These are phyloP conservation scores for Clarias fuscus DNA, from an alignment of 2,797 vertebrate genomes.

Conservation along the genomic window DNA sequence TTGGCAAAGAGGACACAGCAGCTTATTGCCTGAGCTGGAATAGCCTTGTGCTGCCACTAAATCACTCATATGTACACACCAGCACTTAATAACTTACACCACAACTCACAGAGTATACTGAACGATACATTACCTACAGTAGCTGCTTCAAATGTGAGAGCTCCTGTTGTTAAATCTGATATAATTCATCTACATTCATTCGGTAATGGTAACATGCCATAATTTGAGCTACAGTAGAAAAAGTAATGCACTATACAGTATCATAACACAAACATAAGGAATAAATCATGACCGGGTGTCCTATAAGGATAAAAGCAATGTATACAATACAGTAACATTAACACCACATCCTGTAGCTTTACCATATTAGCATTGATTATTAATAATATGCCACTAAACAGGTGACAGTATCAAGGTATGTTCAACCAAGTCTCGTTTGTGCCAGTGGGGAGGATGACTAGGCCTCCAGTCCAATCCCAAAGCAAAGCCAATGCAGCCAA, in stretches of 20 bases:
- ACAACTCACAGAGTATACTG: not conserved
- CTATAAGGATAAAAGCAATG: not conserved
- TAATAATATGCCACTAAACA: too few species aligned
- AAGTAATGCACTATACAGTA: not conserved
- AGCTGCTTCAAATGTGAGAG: not conserved
- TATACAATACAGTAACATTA: too few species aligned
- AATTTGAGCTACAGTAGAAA: not conserved
- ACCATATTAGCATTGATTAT: too few species aligned
- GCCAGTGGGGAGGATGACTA: too few species aligned
- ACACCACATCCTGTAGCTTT: too few species aligned
- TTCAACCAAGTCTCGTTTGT: too few species aligned
- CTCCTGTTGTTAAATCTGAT: not conserved
- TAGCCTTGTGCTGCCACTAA: not conserved
- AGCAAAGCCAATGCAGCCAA: too few species aligned
- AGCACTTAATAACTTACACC: not conserved
- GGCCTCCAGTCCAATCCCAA: too few species aligned
- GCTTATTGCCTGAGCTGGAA: conserved; percentile 1
- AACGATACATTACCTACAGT: not conserved
- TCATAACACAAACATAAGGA: not conserved
- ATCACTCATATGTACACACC: not conserved
- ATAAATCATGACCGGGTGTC: not conserved
- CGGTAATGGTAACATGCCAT: not conserved
- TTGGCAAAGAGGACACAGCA: not conserved
- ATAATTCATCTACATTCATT: not conserved
- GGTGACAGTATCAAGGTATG: too few species aligned